Percentiles rank a stretch among this genome's conserved stretches.
These are phyloP conservation scores for Hypercompe scribonia DNA, from an alignment of 2,888 invertebrate genomes.

Conservation along the genomic window DNA sequence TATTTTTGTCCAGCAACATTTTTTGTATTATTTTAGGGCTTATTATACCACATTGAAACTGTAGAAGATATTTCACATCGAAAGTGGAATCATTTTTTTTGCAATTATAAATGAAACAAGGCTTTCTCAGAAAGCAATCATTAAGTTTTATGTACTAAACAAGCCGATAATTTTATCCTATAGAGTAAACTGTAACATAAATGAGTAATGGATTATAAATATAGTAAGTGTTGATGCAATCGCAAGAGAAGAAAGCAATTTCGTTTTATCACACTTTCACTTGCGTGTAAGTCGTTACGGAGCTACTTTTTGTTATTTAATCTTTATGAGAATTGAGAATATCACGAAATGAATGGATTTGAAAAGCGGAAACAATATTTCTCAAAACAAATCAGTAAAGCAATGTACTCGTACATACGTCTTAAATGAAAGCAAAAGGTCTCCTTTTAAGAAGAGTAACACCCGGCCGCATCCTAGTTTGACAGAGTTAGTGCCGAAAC, in stretches of 20 bases:
- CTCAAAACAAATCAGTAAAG: too few species aligned
- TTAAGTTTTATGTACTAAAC: background rate
- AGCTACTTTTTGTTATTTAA: background rate
- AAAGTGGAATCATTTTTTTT: background rate
- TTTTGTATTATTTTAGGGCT: too few species aligned
- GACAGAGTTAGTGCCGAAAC: too few species aligned
- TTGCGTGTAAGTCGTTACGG: background rate
- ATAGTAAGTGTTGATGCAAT: background rate
- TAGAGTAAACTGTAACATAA: background rate
- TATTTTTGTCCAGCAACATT: background rate
- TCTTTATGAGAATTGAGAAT: background rate
- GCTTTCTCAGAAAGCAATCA: background rate
- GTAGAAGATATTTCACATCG: too few species aligned
- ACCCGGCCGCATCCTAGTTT: too few species aligned
- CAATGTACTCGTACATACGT: too few species aligned
- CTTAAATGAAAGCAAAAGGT: too few species aligned
- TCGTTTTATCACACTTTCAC: conserved; percentile 1
- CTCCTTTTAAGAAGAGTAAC: too few species aligned
- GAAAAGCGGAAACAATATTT: background rate
- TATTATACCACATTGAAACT: too few species aligned
- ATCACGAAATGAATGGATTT: background rate
- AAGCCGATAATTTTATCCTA: background rate
- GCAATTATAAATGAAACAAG: background rate
- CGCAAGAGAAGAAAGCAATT: background rate
- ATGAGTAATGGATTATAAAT: background rate